Evolutionary conservation across 2,113 vertebrate genomes (phyloP), one percentile per base, ranked within the genome.

Genomic region (Burhinus oedicnemus): DNA sequence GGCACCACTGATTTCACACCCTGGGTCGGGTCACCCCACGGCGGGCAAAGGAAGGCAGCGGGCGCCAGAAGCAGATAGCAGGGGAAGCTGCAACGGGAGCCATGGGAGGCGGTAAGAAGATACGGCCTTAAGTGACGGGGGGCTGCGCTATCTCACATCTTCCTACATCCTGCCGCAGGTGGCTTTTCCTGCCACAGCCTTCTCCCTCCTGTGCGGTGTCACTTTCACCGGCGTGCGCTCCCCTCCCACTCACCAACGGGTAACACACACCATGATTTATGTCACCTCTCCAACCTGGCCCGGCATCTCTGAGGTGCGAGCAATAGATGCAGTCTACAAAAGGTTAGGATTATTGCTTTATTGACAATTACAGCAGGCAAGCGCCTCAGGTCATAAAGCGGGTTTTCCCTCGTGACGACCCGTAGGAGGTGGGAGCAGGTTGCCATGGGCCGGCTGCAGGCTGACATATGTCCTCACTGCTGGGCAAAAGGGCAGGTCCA

Each of bases 401-500:
- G 12, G 88, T 91, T 55, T 85, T 66, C 25, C 44, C 49, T 77
- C 61, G 32, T 32, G 40, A 81, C 94, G 75, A 81, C 79, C 47
- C 83, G 42, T 27, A 80, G 66, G 51, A 96, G 49, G 80, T 71
- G 70, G 91, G 90, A 95, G 81, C 34, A 77, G 78, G 92, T 51
- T 82, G 86, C 83, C 83, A 83, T 0, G 9, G 79, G 80, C 62
- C 77, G 64, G 78, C 91, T 85, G 38, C 5, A 13, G 10, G 26
- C 74, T 96, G 90, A 86, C 66, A 52, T 49, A 86, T 27, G 55
- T 72, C 85, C 75, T 75, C n/a, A 8, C 38, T 96, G 91, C 94
- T 96, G 69, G 55, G 72, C 23, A 13, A 97, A 98, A 98, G 87
- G 87, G 57, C 62, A 95, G 26, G 9, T 42, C 77, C 89, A 92